Conservation (phyloP, 2,797 vertebrate species). For the Lacerta bilineata region DNA sequence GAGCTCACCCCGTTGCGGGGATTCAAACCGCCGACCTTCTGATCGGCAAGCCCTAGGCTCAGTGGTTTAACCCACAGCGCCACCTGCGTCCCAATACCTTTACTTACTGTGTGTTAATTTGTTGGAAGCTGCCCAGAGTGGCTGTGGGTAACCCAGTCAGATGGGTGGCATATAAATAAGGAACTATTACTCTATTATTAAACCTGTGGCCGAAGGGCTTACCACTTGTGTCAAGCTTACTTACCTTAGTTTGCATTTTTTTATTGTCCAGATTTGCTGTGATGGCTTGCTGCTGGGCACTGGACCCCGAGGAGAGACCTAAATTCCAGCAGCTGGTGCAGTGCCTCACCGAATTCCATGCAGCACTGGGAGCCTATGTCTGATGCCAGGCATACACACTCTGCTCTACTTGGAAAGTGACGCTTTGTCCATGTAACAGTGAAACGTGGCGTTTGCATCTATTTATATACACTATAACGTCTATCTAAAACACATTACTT, state of each 20-base stretch:
- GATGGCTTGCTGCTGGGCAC: conserved; percentile 99
- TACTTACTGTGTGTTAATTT: no score
- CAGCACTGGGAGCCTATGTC: conserved; percentile 95
- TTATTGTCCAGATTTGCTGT: conserved; percentile 91
- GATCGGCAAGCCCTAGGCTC: no score
- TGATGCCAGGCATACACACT: conserved; percentile 75
- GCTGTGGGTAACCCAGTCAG: no score
- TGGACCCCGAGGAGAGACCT: conserved; percentile 97
- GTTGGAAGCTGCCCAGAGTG: no score
- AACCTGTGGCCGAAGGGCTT: no score
- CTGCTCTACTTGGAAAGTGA: conserved; percentile 48
- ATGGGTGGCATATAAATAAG: no score
- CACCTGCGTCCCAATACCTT: no score
- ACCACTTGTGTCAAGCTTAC: background rate
- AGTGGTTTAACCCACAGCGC: no score
- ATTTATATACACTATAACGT: conserved; percentile 43
- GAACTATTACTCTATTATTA: no score
- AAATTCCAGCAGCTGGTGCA: conserved; percentile 99
- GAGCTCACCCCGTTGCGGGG: no score
- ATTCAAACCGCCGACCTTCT: no score
- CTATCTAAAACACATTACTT: conserved; percentile 15
- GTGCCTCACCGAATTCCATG: conserved; percentile 98
- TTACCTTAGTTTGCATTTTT: background rate
- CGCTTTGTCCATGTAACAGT: conserved; percentile 15
- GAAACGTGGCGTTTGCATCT: conserved; percentile 43